These are phyloP conservation scores for Phoebastria nigripes DNA, from an alignment of 2,797 vertebrate species.

Conservation along the genomic window DNA sequence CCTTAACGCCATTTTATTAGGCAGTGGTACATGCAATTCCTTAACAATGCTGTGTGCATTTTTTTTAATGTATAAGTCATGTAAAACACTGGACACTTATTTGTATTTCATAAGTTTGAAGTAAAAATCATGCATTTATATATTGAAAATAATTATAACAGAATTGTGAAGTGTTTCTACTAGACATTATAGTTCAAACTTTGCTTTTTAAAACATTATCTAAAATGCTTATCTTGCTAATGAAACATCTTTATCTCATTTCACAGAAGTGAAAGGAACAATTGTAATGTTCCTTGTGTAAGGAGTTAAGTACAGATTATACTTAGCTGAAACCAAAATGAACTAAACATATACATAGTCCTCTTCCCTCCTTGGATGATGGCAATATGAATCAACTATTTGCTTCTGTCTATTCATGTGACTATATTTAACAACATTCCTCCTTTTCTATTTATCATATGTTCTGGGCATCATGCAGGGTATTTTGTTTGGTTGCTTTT, in stretches of 20 bases:
- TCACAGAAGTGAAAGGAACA: not conserved
- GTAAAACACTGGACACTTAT: not conserved
- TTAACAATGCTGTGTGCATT: fast-evolving
- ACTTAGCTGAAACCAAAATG: not conserved
- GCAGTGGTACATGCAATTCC: not conserved
- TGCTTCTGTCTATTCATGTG: not conserved
- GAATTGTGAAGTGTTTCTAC: not conserved
- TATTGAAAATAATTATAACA: not conserved
- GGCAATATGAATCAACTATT: not conserved
- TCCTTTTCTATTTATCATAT: not conserved
- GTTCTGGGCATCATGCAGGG: not conserved
- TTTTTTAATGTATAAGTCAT: not conserved
- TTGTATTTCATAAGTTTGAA: not conserved
- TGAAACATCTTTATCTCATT: not conserved
- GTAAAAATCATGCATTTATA: not conserved
- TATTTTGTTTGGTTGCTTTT: not conserved
- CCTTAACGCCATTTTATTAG: not conserved
- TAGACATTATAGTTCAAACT: not conserved
- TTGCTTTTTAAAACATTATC: not conserved
- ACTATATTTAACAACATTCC: not conserved
- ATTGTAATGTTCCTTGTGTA: not conserved
- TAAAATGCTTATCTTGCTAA: not conserved
- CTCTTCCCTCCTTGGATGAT: not conserved
- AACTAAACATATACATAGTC: not conserved
- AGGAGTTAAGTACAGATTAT: not conserved